Conservation (phyloP, 2,888 invertebrate genomes). For the Dynastes tityus region DNA sequence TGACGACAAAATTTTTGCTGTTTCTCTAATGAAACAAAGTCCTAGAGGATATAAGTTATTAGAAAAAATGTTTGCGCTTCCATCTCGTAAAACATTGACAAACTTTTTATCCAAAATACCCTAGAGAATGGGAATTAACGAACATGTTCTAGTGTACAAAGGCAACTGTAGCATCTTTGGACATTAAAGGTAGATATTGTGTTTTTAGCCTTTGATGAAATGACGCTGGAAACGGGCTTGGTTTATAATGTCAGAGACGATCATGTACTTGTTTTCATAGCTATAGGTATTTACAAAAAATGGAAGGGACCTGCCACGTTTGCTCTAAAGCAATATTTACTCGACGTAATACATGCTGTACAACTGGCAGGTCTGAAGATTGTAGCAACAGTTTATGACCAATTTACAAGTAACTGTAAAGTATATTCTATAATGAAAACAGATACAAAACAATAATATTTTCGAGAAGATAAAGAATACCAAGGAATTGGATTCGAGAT, state of each 20-base stretch:
- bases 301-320: neutral
- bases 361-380: too few species aligned
- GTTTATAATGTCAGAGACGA: neutral
- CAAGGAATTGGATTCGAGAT: conserved; percentile 2
- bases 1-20: neutral
- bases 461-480: neutral
- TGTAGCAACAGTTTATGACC: neutral
- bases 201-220: neutral
- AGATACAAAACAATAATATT: neutral
- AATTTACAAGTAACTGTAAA: neutral
- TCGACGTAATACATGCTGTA: too few species aligned
- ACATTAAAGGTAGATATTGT: too few species aligned
- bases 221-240: neutral
- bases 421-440: neutral
- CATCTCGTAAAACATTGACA: neutral
- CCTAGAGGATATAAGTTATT: neutral
- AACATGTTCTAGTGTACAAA: neutral
- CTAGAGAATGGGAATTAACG: neutral
- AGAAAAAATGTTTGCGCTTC: neutral
- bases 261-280: neutral
- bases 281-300: neutral
- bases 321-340: neutral
- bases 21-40: conserved; percentile 2
- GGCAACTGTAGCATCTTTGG: too few species aligned
- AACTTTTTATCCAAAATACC: neutral